These are phyloP conservation scores for Sander vitreus DNA, from an alignment of 2,113 vertebrate genomes.

Conservation along the genomic window DNA sequence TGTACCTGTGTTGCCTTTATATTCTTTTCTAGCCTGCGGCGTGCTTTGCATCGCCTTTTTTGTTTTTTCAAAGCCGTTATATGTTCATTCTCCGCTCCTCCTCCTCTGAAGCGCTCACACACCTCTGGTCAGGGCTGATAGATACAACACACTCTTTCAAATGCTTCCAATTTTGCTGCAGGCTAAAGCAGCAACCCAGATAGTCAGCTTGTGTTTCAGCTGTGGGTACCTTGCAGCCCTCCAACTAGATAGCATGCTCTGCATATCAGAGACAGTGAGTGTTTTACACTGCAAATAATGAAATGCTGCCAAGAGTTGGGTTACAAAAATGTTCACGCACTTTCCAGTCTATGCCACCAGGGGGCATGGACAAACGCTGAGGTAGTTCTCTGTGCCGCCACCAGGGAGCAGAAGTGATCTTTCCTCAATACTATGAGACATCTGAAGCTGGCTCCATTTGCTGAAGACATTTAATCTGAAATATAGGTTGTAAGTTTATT, in stretches of 20 bases:
- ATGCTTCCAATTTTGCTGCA: slow-evolving; percentile 69
- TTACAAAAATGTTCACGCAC: neutral
- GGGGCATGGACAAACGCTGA: slow-evolving; percentile 8
- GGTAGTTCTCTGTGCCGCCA: slow-evolving; percentile 53
- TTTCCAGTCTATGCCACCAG: slow-evolving; percentile 66
- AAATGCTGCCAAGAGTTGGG: slow-evolving; percentile 46
- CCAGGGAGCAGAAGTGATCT: slow-evolving; percentile 81
- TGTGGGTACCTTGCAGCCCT: slow-evolving; percentile 30
- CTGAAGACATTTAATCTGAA: slow-evolving; percentile 83
- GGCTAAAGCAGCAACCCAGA: slow-evolving; percentile 60
- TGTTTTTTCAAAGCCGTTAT: slow-evolving; percentile 24
- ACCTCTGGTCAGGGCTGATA: slow-evolving; percentile 71
- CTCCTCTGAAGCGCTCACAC: slow-evolving; percentile 43
- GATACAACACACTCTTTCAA: slow-evolving; percentile 69
- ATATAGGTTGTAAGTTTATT: slow-evolving; percentile 84
- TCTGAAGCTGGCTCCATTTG: slow-evolving; percentile 73
- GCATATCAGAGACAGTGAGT: slow-evolving; percentile 46
- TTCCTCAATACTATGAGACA: neutral
- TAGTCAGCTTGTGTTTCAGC: slow-evolving; percentile 55
- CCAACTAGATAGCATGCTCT: slow-evolving; percentile 33
- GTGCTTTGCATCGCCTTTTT: slow-evolving; percentile 23
- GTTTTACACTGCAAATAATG: slow-evolving; percentile 33
- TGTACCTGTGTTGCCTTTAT: slow-evolving; percentile 28
- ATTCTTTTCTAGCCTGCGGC: neutral
- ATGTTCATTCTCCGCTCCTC: slow-evolving; percentile 51